Evolutionary conservation across 2,113 vertebrate species (phyloP).

Genomic region (Pyxicephalus adspersus): DNA sequence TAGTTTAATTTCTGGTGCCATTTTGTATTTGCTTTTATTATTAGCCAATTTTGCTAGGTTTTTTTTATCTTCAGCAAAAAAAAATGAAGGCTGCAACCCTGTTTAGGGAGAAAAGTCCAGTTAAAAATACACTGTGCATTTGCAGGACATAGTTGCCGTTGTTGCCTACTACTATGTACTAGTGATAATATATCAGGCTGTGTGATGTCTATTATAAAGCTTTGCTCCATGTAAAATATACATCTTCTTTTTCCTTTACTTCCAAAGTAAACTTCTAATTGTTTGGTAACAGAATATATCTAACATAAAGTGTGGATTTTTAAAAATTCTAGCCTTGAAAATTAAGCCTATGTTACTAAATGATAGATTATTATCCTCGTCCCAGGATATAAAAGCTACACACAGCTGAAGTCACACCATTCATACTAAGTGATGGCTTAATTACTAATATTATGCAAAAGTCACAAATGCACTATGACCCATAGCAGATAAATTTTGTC

Average conservation of each 20-base stretch:
- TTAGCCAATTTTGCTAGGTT: neutral
- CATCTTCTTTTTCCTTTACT: neutral
- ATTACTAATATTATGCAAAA: neutral
- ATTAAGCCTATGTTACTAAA: neutral
- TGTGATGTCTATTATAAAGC: conserved; percentile 1
- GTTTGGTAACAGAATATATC: neutral
- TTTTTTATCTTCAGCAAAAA: conserved; percentile 8
- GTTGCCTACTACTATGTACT: neutral
- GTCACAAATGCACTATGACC: neutral
- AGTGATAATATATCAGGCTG: neutral
- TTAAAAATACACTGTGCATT: neutral
- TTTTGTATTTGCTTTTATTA: too few species aligned
- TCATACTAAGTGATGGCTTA: neutral
- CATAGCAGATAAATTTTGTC: too few species aligned
- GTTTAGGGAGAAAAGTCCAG: neutral
- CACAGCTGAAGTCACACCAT: neutral
- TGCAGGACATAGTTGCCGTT: too few species aligned
- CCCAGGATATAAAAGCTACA: neutral
- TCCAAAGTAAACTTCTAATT: neutral
- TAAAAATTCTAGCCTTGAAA: neutral
- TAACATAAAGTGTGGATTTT: too few species aligned
- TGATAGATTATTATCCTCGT: neutral
- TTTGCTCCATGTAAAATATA: neutral
- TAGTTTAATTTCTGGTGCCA: too few species aligned
- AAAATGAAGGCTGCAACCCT: neutral